These are phyloP conservation scores for Chlamydotis undulata DNA, from an alignment of 2,113 vertebrate species.

Conservation along the genomic window DNA sequence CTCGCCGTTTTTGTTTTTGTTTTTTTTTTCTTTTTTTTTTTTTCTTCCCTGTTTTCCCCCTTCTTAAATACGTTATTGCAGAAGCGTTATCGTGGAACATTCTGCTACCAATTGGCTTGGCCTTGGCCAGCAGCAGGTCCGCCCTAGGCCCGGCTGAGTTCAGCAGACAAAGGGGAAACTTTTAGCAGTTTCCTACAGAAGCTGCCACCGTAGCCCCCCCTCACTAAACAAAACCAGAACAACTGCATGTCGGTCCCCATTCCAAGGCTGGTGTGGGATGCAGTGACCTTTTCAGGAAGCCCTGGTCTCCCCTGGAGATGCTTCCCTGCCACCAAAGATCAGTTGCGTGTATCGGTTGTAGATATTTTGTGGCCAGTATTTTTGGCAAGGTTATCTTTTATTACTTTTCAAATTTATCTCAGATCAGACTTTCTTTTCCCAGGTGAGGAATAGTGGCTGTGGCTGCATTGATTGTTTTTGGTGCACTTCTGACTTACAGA, in stretches of 20 bases:
- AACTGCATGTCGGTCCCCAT: rapidly evolving
- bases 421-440: neutral
- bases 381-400: neutral
- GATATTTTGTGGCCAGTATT: neutral
- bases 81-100: too few species aligned
- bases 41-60: too few species aligned
- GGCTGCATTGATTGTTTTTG: neutral
- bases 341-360: neutral
- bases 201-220: too few species aligned
- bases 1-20: too few species aligned
- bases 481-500: neutral
- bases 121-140: too few species aligned
- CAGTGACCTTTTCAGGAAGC: neutral
- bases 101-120: too few species aligned
- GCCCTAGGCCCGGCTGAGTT: too few species aligned
- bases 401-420: neutral
- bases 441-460: neutral
- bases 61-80: too few species aligned
- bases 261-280: neutral
- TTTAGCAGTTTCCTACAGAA: too few species aligned
- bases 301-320: neutral
- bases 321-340: neutral
- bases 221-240: too few species aligned
- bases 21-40: too few species aligned
- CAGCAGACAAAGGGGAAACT: too few species aligned